phyloP scores from a whole-genome alignment of 1,140 invertebrate genomes.

The Apocrypta bakeri region DNA sequence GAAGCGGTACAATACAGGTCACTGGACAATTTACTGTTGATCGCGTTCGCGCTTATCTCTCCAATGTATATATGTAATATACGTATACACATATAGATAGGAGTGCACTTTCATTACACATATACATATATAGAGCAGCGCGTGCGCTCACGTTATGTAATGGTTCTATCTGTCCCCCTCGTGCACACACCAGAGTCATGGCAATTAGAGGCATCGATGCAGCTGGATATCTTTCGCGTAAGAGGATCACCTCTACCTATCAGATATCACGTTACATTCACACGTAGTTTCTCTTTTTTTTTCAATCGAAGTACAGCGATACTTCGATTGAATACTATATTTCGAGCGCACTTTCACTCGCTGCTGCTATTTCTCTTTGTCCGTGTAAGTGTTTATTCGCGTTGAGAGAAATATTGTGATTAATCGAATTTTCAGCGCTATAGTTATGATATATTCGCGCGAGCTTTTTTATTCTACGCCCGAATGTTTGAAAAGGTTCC shows the following conservation, averaged over 20 bases:
- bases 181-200: conserved; percentile 11
- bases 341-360: neutral
- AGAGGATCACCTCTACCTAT: neutral
- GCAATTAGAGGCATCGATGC: conserved; percentile 38
- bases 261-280: neutral
- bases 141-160: conserved; percentile 23
- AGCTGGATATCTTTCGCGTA: conserved; percentile 19
- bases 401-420: no score
- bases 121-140: neutral
- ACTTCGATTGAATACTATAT: no score
- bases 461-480: neutral
- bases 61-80: neutral
- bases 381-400: no score
- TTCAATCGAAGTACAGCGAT: neutral
- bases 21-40: conserved; percentile 47
- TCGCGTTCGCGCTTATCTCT: conserved; percentile 32
- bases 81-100: no score
- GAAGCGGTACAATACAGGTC: conserved; percentile 38
- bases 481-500: neutral
- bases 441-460: neutral
- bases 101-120: conserved; percentile 32
- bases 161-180: neutral
- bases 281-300: neutral
- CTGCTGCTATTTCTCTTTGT: neutral
- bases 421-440: no score